These are phyloP conservation scores for Notodonta ziczac DNA, from an alignment of 2,888 invertebrate species.

Conservation along the genomic window DNA sequence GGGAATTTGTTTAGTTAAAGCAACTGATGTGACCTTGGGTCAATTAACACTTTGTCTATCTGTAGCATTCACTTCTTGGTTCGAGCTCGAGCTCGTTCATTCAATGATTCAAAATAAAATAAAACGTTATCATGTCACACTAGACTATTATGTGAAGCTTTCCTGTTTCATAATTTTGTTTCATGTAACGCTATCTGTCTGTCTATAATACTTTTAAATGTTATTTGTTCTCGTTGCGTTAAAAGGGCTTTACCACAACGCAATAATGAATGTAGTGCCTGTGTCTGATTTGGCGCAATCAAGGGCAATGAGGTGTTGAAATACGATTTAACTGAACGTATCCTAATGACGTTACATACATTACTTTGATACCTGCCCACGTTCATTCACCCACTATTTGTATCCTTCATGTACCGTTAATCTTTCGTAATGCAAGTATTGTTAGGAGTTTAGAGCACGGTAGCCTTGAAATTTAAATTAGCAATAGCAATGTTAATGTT, in stretches of 20 bases:
- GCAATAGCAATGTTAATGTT: not conserved
- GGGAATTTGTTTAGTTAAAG: too few species aligned
- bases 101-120: too few species aligned
- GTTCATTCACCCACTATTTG: not conserved
- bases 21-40: too few species aligned
- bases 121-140: too few species aligned
- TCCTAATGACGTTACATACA: not conserved
- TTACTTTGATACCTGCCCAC: not conserved
- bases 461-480: slow-evolving; percentile 6
- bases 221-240: too few species aligned
- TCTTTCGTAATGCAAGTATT: slow-evolving; percentile 3
- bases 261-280: not conserved
- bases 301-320: not conserved
- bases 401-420: not conserved
- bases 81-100: too few species aligned
- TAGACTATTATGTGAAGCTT: too few species aligned
- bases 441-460: not conserved
- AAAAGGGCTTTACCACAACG: not conserved
- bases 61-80: too few species aligned
- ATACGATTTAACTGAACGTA: not conserved
- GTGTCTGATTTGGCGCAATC: not conserved
- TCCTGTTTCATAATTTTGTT: too few species aligned
- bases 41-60: too few species aligned
- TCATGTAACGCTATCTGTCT: too few species aligned
- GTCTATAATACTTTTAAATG: too few species aligned